Evolutionary conservation across 2,797 vertebrate genomes (phyloP), one percentile per base, ranked within the genome.

Genomic region (Mycteria americana): DNA sequence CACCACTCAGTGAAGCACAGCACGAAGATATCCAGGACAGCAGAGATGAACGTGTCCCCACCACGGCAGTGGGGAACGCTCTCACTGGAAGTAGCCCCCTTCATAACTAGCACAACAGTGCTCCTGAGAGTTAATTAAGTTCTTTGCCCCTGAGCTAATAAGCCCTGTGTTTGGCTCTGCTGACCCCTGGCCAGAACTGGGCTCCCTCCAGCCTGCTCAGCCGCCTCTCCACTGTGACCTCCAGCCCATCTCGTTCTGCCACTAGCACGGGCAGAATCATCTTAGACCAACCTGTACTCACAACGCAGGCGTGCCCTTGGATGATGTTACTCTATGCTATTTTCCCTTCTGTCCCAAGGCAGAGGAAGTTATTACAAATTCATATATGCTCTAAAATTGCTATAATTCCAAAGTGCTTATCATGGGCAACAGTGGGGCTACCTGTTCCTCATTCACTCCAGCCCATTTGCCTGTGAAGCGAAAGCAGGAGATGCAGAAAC

Each of bases 11-110:
- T 7, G 35, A 62, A 67, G 33, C 9, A 8, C 13, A 51, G 63
- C 18, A 48, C 1, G 0, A 2, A 41, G 56, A 5, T 0, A 23
- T 7, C 37, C 4, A 3, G 48, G 22, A 13, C 43, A 53, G 45
- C 72, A 33, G 63, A 35, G 51, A 9, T 9, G 24, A 33, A 13
- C 4, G 0, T 1, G 22, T 15, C 51, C 74, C 27, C 50, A 4
- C 12, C 2, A 28, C 2, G 8, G 54, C 27, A 19, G 53, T 0
- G 9, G 24, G 23, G 37, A 68, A 60, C 3, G 4, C 35, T 64
- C 9, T 35, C 3, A 0, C 17, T 63, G 48, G 48, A 45, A 43
- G 4, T 35, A 57, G 30, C 35, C 37, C n/a, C 16, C 4, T 13
- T 43, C 41, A 22, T 13, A 59, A 30, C 8, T 45, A 69, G 50